These are phyloP conservation scores for Morpho achilles DNA, from an alignment of 2,888 invertebrate genomes.

Conservation along the genomic window DNA sequence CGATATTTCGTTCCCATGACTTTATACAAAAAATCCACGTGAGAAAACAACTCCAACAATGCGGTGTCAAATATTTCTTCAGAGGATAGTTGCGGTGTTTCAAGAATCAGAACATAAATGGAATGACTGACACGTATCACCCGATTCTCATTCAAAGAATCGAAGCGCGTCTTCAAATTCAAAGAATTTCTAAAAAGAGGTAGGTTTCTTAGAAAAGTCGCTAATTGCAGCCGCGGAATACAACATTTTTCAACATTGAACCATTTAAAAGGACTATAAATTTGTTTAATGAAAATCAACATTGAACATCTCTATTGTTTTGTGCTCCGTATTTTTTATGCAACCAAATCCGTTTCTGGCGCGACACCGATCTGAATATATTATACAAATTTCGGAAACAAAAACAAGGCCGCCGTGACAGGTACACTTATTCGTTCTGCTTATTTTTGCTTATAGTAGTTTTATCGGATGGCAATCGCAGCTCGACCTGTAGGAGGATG, in stretches of 20 bases:
- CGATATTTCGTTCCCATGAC: constrained; percentile 48
- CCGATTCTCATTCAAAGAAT: constrained; percentile 57
- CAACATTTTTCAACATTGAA: constrained; percentile 18
- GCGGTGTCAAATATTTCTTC: constrained; percentile 70
- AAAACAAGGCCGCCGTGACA: constrained; percentile 74
- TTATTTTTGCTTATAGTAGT: constrained; percentile 70
- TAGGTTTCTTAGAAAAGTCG: constrained; percentile 39
- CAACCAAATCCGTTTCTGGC: constrained; percentile 51
- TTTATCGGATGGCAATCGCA: constrained; percentile 70
- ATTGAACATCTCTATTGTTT: constrained; percentile 42
- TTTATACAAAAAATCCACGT: constrained; percentile 42
- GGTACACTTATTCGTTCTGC: constrained; percentile 73
- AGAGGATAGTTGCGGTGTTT: constrained; percentile 58
- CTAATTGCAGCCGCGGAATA: constrained; percentile 31
- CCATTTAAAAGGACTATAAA: no score
- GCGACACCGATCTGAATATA: constrained; percentile 70
- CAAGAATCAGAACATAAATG: constrained; percentile 66
- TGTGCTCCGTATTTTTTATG: constrained; percentile 39
- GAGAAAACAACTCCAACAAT: constrained; percentile 49
- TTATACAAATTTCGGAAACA: constrained; percentile 78
- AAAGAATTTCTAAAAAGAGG: constrained; percentile 44
- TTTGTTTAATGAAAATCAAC: constrained; percentile 2
- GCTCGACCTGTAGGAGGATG: constrained; percentile 62
- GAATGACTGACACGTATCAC: constrained; percentile 73
- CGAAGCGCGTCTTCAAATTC: constrained; percentile 49